Base-by-base conservation (phyloP, 1,140 invertebrate genomes). In the Chironomus tepperi region DNA sequence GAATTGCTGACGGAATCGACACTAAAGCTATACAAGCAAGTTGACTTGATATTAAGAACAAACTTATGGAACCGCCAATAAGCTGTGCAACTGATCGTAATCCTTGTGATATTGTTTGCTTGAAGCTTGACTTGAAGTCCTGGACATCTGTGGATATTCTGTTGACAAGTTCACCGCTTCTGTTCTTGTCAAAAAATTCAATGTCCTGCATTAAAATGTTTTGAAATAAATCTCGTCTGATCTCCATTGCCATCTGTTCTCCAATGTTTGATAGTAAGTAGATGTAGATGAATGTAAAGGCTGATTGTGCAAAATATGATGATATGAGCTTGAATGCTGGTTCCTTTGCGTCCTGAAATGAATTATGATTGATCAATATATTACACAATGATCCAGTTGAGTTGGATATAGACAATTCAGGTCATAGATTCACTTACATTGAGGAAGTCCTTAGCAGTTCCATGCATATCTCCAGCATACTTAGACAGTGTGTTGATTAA, bases 121-220 rank as follows among this genome's bases (percentile, higher is more conserved):
- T 98, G 80, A 98, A 98, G 5, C 93, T 93, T 78, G 95, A 96
- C 84, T 98, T 98, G 79, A 98, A 98, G 79, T 98, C 96, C 83
- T 98, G 96, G 18, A 98, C 91, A 86, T 98, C 96, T 77, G 90
- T 88, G 24, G 95, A 97, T 74, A 98, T 83, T 79, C 93, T 89
- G 83, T 94, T 95, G 43, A 96, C 87, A 72, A 98, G 86, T 84
- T 98, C 95, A 12, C 96, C 96, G 15, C 93, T 95, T 79, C 93
- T 89, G 79, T 95, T 90, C 78, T 86, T 85, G 82, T 98, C 96
- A 86, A 95, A 98, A 83, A 98, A 98, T 24, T 88, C 84, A 78
- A 98, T 91, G 79, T 98, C 95, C 83, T 97, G 94, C 77, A 88
- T 85, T 7, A 98, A 83, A 75, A 98, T 89, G 7, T 93, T 91